These are phyloP conservation scores for Coluber constrictor DNA, from an alignment of 2,797 vertebrate species.

Conservation along the genomic window DNA sequence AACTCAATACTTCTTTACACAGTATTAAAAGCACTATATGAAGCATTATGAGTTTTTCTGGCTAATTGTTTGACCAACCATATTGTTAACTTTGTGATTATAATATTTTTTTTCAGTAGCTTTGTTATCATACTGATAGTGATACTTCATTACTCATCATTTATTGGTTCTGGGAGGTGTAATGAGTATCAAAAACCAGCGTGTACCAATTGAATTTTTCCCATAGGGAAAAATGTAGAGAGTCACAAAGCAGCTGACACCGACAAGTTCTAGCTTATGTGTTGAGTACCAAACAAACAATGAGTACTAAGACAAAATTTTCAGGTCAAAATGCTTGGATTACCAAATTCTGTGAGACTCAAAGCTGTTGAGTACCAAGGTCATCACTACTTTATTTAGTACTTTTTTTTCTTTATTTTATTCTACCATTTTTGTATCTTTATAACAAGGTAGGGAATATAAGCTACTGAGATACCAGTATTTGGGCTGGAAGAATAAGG, in stretches of 20 bases:
- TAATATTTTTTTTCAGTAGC: background rate
- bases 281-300: background rate
- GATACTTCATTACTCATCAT: background rate
- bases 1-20: background rate
- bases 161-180: background rate
- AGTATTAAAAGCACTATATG: no score
- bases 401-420: background rate
- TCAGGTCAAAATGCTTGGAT: background rate
- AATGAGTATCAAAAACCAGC: background rate
- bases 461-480: background rate
- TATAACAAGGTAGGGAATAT: background rate
- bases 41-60: background rate
- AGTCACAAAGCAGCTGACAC: no score
- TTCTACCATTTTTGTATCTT: background rate
- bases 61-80: background rate
- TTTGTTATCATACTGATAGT: background rate
- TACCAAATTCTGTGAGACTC: background rate
- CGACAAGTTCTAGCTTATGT: background rate
- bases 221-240: no score
- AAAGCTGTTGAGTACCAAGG: background rate
- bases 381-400: background rate
- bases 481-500: background rate
- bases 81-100: background rate
- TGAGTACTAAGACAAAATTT: background rate
- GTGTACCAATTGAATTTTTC: no score